Evolutionary conservation across 2,888 invertebrate genomes (phyloP), one percentile per base, ranked within the genome.

Genomic region (Timandra comae): DNA sequence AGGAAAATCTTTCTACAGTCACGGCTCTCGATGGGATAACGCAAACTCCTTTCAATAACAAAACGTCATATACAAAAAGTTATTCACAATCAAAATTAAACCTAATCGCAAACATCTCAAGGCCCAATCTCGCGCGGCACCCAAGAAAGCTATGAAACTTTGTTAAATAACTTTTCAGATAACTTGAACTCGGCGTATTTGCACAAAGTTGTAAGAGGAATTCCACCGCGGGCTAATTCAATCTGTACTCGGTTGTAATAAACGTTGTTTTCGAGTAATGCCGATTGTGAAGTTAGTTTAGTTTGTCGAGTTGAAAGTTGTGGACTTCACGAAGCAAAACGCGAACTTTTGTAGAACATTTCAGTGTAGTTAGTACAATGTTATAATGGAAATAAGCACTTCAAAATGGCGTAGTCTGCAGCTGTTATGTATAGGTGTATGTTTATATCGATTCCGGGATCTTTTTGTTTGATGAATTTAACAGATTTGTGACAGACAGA

Each of bases 81-180:
- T 41, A 51, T 56, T 54, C 56, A 42, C 67, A 66, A 63, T 64
- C 68, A 54, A 82, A 66, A 74, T 76, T 68, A 72, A 64, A 76
- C 76, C 66, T 62, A 80, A 81, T 72, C 58, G 35, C 53, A 53
- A 41, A 54, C 54, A 51, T 43, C 62, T 60, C 64, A 80, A 56
- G 73, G 78, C 68, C 49, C 69, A 78, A 73, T 76, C 66, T 82
- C 72, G 60, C 53, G 51, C 59, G 58, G 62, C 76, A 50, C 47
- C 63, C 65, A 67, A 76, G 77, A 84, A 82, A 80, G 84, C 84
- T 82, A 84, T 84, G 85, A 85, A 85, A 85, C 85, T 85, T 85
- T 85, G 85, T 85, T 85, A 84, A 85, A 84, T 85, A 85, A 85
- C 84, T 85, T 85, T 85, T 85, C 84, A 84, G 84, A 85, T 85